A percentile compares a stretch with the other conserved stretches of the same genome.
Conservation (phyloP, 2,888 invertebrate genomes). For the Tenthredo amoena region DNA sequence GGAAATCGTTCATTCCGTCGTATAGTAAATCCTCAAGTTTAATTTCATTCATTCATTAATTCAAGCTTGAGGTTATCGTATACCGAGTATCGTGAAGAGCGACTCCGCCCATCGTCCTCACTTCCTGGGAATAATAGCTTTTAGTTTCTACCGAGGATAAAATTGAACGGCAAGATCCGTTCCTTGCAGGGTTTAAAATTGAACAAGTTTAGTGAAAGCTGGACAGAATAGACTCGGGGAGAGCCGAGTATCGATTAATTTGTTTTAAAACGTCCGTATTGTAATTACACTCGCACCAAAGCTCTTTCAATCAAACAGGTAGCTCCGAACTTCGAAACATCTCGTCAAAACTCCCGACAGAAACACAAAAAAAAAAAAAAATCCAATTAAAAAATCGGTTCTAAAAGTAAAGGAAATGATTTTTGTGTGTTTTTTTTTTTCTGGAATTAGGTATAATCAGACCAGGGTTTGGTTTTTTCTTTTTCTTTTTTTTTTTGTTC, state of each 20-base stretch:
- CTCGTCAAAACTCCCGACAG: neutral
- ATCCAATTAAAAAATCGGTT: neutral
- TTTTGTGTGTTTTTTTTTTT: neutral
- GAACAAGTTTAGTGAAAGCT: slow-evolving; percentile 19
- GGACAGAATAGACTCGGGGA: neutral
- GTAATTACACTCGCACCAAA: neutral
- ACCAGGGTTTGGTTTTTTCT: too few relatives aligned
- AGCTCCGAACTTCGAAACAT: neutral
- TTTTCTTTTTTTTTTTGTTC: too few relatives aligned
- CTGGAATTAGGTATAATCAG: too few relatives aligned
- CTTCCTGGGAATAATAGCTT: slow-evolving; percentile 66
- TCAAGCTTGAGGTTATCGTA: neutral
- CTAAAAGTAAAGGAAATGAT: neutral
- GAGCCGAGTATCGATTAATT: slow-evolving; percentile 11
- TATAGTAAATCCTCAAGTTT: neutral
- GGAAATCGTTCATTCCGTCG: neutral
- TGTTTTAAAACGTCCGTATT: neutral
- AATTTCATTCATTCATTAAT: neutral
- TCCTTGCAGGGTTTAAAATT: neutral
- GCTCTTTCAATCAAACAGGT: neutral
- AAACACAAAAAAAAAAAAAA: neutral
- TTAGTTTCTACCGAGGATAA: slow-evolving; percentile 61
- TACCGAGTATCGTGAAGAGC: neutral
- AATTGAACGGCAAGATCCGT: slow-evolving; percentile 16
- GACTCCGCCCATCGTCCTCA: slow-evolving; percentile 64